A percentile compares a stretch with the other conserved stretches of the same genome.
These are phyloP conservation scores for Dicentrarchus labrax DNA, from an alignment of 2,113 vertebrate genomes.

Conservation along the genomic window DNA sequence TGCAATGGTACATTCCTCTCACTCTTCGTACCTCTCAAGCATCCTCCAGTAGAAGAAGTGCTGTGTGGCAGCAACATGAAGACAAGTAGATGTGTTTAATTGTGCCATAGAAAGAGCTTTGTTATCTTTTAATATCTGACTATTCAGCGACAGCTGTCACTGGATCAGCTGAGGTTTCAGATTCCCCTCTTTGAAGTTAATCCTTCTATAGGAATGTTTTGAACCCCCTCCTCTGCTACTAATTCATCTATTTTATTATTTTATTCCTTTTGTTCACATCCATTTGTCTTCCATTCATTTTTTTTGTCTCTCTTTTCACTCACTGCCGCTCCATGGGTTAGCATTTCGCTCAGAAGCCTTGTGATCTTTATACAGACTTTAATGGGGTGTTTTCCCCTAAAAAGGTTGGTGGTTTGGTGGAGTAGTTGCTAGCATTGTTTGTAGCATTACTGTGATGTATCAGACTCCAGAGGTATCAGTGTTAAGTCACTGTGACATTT, in stretches of 20 bases:
- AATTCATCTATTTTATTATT: slow-evolving; percentile 28
- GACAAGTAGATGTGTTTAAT: slow-evolving; percentile 2
- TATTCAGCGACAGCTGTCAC: slow-evolving; percentile 20
- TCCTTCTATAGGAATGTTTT: slow-evolving; percentile 3
- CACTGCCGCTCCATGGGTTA: slow-evolving; percentile 82
- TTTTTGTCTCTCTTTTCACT: slow-evolving; percentile 61
- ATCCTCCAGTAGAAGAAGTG: slow-evolving; percentile 20
- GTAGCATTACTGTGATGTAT: slow-evolving; percentile 27
- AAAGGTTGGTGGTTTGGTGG: slow-evolving; percentile 88
- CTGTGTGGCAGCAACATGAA: background rate
- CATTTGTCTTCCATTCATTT: slow-evolving; percentile 52
- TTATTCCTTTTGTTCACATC: slow-evolving; percentile 43
- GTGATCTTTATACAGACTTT: slow-evolving; percentile 95
- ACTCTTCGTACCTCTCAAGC: background rate
- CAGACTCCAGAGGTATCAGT: slow-evolving; percentile 14
- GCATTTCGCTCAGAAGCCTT: slow-evolving; percentile 90
- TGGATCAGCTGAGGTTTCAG: slow-evolving; percentile 31
- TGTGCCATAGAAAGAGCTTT: background rate
- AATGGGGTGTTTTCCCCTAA: slow-evolving; percentile 93
- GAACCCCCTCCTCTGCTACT: background rate
- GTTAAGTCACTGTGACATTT: slow-evolving; percentile 1
- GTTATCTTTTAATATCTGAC: slow-evolving; percentile 37
- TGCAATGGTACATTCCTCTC: slow-evolving; percentile 2
- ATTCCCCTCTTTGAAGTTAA: slow-evolving; percentile 16
- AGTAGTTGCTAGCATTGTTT: slow-evolving; percentile 40